Evolutionary conservation across 2,888 invertebrate species (phyloP).

Genomic region (Auanema sp.): DNA sequence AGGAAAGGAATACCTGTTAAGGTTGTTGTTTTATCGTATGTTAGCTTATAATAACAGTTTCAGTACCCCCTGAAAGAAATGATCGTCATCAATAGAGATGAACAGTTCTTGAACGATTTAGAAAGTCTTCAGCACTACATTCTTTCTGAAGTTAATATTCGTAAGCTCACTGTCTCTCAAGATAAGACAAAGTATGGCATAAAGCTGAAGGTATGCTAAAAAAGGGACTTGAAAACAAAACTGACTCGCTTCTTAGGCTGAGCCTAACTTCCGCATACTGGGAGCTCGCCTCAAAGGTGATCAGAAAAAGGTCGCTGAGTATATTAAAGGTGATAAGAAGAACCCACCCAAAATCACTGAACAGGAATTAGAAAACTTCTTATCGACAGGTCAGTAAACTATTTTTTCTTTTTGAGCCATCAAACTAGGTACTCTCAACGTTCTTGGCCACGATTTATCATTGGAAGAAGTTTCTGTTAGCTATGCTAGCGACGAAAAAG

Average conservation of each 20-base stretch:
- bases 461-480: slow-evolving; percentile 70
- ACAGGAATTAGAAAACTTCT: slow-evolving; percentile 77
- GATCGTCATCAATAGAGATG: slow-evolving; percentile 87
- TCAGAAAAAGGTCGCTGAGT: slow-evolving; percentile 82
- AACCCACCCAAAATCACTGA: slow-evolving; percentile 72
- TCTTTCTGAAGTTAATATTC: slow-evolving; percentile 88
- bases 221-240: background rate
- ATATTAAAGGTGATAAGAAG: slow-evolving; percentile 71
- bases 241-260: slow-evolving; percentile 70
- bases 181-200: slow-evolving; percentile 92
- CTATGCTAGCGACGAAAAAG: slow-evolving; percentile 68
- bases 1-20: slow-evolving; percentile 90
- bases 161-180: slow-evolving; percentile 79
- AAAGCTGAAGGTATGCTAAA: slow-evolving; percentile 70
- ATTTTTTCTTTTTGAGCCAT: background rate
- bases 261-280: slow-evolving; percentile 89
- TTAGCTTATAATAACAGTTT: slow-evolving; percentile 16
- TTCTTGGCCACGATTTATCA: slow-evolving; percentile 76
- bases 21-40: slow-evolving; percentile 60
- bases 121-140: slow-evolving; percentile 81
- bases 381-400: background rate
- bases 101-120: slow-evolving; percentile 78
- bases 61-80: slow-evolving; percentile 90
- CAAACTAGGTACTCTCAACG: slow-evolving; percentile 71
- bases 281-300: slow-evolving; percentile 86